A percentile compares a stretch with the other conserved stretches of the same genome.
These are phyloP conservation scores for Tiliacea citrago DNA, from an alignment of 2,888 invertebrate genomes.

Conservation along the genomic window DNA sequence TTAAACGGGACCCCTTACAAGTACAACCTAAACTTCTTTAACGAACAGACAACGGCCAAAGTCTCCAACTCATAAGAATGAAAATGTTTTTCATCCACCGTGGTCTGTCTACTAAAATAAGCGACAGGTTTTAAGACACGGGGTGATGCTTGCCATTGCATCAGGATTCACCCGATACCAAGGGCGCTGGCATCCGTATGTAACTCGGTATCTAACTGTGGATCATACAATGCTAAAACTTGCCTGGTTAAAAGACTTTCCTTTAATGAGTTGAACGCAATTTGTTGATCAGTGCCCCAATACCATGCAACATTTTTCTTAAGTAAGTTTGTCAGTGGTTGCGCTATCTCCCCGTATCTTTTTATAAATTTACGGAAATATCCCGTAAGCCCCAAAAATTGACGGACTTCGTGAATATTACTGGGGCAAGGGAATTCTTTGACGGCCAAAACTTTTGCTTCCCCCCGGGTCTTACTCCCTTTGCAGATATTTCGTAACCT, in stretches of 20 bases:
- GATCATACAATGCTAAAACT: constrained; percentile 19
- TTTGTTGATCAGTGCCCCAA: neutral
- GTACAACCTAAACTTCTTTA: constrained; percentile 26
- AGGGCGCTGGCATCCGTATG: constrained; percentile 59
- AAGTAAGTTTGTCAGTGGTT: too few relatives aligned
- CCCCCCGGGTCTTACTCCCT: neutral
- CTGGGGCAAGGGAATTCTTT: too few relatives aligned
- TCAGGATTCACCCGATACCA: constrained; percentile 1
- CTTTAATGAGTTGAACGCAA: neutral
- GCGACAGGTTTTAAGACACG: neutral
- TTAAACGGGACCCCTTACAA: neutral
- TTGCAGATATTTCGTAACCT: constrained; percentile 9
- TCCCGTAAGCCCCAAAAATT: too few relatives aligned
- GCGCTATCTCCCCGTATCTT: too few relatives aligned
- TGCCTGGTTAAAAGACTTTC: neutral
- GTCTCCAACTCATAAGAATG: constrained; percentile 18
- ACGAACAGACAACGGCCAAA: constrained; percentile 6
- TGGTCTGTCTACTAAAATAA: constrained; percentile 18
- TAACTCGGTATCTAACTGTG: constrained; percentile 44
- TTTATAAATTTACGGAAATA: too few relatives aligned
- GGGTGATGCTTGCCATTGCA: neutral
- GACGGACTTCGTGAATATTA: too few relatives aligned
- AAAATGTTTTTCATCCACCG: neutral
- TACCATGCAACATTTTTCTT: neutral
- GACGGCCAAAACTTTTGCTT: neutral